Conservation (phyloP, 2,888 invertebrate species). For the Drosophila macrospina region DNA sequence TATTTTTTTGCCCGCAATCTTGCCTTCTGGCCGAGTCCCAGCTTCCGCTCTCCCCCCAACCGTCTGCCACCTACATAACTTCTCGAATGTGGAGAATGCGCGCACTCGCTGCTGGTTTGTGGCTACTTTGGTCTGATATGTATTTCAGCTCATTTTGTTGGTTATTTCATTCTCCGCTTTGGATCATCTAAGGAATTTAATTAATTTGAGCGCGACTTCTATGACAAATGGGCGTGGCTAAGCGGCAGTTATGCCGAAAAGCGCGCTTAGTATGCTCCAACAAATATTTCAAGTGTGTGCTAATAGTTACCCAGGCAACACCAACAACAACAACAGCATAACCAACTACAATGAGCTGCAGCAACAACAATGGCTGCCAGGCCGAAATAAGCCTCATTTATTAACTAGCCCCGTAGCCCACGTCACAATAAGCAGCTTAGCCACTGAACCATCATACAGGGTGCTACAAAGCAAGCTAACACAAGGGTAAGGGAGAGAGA, state of each 20-base stretch:
- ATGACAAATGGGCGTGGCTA: constrained; percentile 76
- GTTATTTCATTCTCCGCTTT: constrained; percentile 20
- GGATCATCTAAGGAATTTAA: constrained; percentile 75
- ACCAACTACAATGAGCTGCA: constrained; percentile 7
- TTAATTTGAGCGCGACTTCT: constrained; percentile 76
- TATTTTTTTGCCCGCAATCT: constrained; percentile 31
- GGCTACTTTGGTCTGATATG: constrained; percentile 57
- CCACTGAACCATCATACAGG: constrained; percentile 56
- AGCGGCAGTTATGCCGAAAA: constrained; percentile 65
- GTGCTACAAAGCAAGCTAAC: constrained; percentile 27
- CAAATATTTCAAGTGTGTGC: constrained; percentile 65
- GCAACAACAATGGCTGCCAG: constrained; percentile 56
- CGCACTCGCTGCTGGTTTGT: constrained; percentile 49
- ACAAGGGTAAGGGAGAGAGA: not conserved
- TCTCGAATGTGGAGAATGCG: constrained; percentile 52
- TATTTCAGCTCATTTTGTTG: constrained; percentile 18
- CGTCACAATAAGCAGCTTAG: constrained; percentile 71
- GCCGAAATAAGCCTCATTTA: constrained; percentile 61
- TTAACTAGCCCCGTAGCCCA: constrained; percentile 52
- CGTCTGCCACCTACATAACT: constrained; percentile 17
- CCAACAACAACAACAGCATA: constrained; percentile 22
- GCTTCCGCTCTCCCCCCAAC: not conserved
- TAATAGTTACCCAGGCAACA: constrained; percentile 61
- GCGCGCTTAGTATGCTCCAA: constrained; percentile 62
- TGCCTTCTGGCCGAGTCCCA: constrained; percentile 7